Conservation (phyloP, 2,888 invertebrate genomes). For the Eristalis pertinax region DNA sequence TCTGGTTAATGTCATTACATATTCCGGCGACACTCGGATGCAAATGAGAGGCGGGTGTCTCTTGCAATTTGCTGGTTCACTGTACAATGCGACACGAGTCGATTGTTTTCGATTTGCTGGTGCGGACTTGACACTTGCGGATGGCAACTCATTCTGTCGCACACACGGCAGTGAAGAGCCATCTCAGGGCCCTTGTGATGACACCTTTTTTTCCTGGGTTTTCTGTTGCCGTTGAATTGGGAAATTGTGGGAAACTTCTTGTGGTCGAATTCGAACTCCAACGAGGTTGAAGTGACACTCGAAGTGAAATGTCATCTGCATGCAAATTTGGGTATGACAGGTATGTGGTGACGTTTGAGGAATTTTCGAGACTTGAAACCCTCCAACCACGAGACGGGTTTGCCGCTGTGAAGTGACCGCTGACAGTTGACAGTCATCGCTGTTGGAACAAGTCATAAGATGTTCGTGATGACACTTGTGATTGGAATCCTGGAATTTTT, state of each 20-base stretch:
- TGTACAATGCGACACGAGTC: slow-evolving; percentile 17
- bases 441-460: neutral
- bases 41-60: slow-evolving; percentile 56
- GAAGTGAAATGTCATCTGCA: neutral
- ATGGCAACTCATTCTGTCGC: neutral
- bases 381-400: neutral
- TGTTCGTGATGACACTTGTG: neutral
- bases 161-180: neutral
- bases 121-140: neutral
- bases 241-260: neutral
- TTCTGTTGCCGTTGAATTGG: neutral
- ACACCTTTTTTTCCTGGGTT: neutral
- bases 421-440: neutral
- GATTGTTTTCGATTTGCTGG: slow-evolving; percentile 15
- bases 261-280: neutral
- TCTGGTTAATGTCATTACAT: slow-evolving; percentile 54
- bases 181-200: neutral
- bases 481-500: slow-evolving; percentile 5
- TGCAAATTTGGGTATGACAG: neutral
- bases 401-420: neutral
- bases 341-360: neutral
- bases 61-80: slow-evolving; percentile 31
- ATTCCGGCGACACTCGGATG: slow-evolving; percentile 59
- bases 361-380: neutral
- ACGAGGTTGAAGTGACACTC: neutral